These are phyloP conservation scores for Hucho hucho DNA, from an alignment of 2,113 vertebrate genomes.

Conservation along the genomic window DNA sequence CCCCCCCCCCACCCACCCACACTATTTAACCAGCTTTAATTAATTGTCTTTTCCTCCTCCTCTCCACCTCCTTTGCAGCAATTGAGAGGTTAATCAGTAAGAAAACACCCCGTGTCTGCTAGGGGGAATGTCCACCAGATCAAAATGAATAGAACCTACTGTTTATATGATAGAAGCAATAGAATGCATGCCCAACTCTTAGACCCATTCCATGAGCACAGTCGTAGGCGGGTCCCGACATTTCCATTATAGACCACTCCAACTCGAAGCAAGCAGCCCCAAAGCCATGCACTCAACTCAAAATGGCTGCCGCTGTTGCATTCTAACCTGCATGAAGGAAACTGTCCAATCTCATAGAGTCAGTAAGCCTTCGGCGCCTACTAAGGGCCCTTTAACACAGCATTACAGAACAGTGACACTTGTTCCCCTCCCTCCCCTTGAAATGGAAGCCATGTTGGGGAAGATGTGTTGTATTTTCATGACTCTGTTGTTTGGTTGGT, in stretches of 20 bases:
- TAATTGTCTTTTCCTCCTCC: slow-evolving; percentile 37
- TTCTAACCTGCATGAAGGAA: slow-evolving; percentile 48
- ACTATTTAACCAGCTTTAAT: slow-evolving; percentile 21
- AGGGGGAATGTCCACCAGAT: slow-evolving; percentile 34
- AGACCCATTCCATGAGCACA: slow-evolving; percentile 46
- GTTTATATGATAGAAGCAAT: slow-evolving; percentile 14
- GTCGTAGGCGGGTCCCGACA: slow-evolving; percentile 23
- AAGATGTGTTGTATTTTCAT: slow-evolving; percentile 19
- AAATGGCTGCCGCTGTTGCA: slow-evolving; percentile 34
- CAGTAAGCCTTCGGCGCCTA: slow-evolving; percentile 11
- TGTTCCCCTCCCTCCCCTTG: background rate
- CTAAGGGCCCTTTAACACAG: slow-evolving; percentile 16
- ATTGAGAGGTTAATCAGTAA: slow-evolving; percentile 63
- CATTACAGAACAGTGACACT: slow-evolving; percentile 36
- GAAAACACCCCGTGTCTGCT: slow-evolving; percentile 35
- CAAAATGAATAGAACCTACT: slow-evolving; percentile 22
- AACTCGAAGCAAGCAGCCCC: slow-evolving; percentile 25
- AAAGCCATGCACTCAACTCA: slow-evolving; percentile 7
- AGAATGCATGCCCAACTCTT: slow-evolving; percentile 36
- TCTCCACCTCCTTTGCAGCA: slow-evolving; percentile 51
- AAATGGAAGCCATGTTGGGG: slow-evolving; percentile 7
- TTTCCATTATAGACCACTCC: slow-evolving; percentile 30
- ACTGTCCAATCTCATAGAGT: slow-evolving; percentile 1
- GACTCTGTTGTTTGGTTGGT: slow-evolving; percentile 44
- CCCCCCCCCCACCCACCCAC: no score